These are phyloP conservation scores for Tenthredo notha DNA, from an alignment of 2,888 invertebrate species.

Conservation along the genomic window DNA sequence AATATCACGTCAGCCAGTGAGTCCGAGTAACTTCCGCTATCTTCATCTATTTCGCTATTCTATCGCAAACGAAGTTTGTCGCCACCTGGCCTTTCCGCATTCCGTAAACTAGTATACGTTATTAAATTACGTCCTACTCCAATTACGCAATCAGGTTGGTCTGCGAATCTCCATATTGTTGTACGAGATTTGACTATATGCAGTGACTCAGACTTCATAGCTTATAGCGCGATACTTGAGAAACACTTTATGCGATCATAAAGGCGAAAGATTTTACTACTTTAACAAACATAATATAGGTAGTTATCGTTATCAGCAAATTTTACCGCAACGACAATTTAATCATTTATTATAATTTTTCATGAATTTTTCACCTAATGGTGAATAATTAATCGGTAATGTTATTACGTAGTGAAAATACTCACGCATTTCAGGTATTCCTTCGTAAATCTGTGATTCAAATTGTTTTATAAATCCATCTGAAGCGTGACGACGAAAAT, in stretches of 20 bases:
- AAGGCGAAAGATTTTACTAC: not conserved
- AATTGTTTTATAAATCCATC: constrained; percentile 52
- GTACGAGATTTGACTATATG: not conserved
- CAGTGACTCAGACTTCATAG: not conserved
- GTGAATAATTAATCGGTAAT: not conserved
- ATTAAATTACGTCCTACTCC: not conserved
- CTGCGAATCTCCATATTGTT: constrained; percentile 9
- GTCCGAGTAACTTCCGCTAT: not conserved
- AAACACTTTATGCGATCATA: not conserved
- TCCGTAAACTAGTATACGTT: not conserved
- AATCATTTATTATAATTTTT: not conserved
- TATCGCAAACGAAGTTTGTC: not conserved
- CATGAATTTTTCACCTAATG: not conserved
- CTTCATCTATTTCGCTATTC: not conserved
- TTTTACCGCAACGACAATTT: not conserved
- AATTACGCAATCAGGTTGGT: constrained; percentile 15
- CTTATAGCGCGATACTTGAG: not conserved
- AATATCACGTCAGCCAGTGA: not conserved
- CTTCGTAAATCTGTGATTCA: constrained; percentile 21
- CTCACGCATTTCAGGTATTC: constrained; percentile 38
- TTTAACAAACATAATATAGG: not conserved
- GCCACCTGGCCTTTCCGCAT: not conserved
- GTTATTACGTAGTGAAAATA: not conserved
- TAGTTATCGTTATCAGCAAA: not conserved
- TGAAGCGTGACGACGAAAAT: constrained; percentile 38